These are phyloP conservation scores for Cariama cristata DNA, from an alignment of 2,113 vertebrate genomes.

Conservation along the genomic window DNA sequence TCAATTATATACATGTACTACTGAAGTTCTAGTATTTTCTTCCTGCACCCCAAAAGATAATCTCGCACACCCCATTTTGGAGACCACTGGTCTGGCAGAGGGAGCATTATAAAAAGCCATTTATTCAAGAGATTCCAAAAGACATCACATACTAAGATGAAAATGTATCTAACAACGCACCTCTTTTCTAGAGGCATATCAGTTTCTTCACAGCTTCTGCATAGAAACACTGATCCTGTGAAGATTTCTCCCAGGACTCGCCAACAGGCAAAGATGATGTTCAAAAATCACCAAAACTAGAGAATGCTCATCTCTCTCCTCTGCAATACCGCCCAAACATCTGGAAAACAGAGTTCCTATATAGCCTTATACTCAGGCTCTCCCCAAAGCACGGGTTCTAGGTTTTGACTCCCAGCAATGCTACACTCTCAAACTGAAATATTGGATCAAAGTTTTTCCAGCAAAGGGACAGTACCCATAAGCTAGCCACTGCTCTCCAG, in stretches of 20 bases:
- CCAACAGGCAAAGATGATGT: background rate
- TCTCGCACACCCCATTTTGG: background rate
- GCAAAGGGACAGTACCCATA: background rate
- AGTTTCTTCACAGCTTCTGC: background rate
- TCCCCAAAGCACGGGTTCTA: background rate
- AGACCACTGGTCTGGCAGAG: background rate
- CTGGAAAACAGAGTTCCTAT: background rate
- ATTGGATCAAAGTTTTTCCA: background rate
- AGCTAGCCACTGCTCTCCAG: background rate
- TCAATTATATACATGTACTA: background rate
- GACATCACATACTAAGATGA: background rate
- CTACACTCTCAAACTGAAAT: background rate
- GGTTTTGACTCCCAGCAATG: background rate
- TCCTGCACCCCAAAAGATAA: background rate
- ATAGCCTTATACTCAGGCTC: background rate
- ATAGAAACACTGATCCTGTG: background rate
- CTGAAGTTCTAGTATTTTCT: background rate
- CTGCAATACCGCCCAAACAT: background rate
- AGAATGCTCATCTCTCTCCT: background rate
- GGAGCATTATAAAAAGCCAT: background rate
- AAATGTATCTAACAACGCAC: background rate
- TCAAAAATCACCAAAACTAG: background rate
- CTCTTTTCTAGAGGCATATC: background rate
- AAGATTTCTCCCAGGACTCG: background rate
- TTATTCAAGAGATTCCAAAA: background rate